A percentile compares a stretch with the other conserved stretches of the same genome.
These are phyloP conservation scores for Cosmia pyralina DNA, from an alignment of 2,888 invertebrate species.

Conservation along the genomic window DNA sequence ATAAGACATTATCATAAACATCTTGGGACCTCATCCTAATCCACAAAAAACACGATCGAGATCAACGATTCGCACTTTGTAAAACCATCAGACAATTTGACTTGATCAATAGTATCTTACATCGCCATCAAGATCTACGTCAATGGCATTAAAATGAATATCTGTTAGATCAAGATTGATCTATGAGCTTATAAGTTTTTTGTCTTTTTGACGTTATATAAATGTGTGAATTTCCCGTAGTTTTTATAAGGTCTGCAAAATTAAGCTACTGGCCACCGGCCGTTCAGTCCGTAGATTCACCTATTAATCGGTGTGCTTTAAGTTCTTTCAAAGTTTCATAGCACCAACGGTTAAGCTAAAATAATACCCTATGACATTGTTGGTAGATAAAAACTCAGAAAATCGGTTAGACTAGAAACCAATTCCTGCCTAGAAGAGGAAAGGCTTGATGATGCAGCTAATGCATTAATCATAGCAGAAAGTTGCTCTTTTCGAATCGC, in stretches of 20 bases:
- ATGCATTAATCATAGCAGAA: background rate
- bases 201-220: conserved; percentile 10
- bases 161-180: conserved; percentile 36
- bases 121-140: conserved; percentile 40
- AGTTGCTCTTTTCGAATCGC: background rate
- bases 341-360: background rate
- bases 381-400: background rate
- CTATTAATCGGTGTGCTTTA: background rate
- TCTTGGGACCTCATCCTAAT: conserved; percentile 22
- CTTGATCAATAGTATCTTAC: conserved; percentile 35
- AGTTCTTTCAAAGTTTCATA: background rate
- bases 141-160: conserved; percentile 15
- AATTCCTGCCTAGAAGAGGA: background rate
- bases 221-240: background rate
- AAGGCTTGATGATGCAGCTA: background rate
- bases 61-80: conserved; percentile 30
- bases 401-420: background rate
- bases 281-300: background rate
- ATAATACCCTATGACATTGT: background rate
- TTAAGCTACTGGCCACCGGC: background rate
- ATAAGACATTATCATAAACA: conserved; percentile 25
- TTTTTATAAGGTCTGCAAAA: background rate
- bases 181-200: conserved; percentile 21
- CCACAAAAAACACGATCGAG: conserved; percentile 35
- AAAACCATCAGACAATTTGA: conserved; percentile 29